Evolutionary conservation across 2,797 vertebrate genomes (phyloP).

Genomic region (Phyllotis vaccarum): DNA sequence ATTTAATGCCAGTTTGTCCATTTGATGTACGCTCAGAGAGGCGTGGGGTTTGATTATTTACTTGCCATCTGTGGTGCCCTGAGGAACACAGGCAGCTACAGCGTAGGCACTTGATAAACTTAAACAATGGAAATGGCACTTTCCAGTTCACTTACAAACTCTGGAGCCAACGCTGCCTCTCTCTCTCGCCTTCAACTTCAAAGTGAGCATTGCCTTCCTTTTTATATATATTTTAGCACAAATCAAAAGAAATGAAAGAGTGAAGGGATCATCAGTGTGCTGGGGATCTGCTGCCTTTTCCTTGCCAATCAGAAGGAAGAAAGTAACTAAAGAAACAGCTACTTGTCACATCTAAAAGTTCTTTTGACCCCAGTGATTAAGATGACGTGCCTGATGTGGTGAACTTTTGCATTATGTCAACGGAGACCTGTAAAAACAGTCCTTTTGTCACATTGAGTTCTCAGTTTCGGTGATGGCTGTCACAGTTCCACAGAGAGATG

Average conservation of each 20-base stretch:
- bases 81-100: not conserved
- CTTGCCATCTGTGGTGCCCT: not conserved
- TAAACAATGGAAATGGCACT: not conserved
- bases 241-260: constrained; percentile 62
- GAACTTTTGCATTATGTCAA: constrained; percentile 76
- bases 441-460: constrained; percentile 67
- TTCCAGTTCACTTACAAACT: not conserved
- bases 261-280: not conserved
- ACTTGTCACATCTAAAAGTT: constrained; percentile 72
- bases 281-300: constrained; percentile 49
- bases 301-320: constrained; percentile 71
- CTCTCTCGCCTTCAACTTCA: constrained; percentile 2
- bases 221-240: constrained; percentile 45
- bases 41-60: not conserved
- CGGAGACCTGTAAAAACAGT: constrained; percentile 64
- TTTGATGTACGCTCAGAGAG: not conserved
- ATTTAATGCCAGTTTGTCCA: not conserved
- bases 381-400: constrained; percentile 72
- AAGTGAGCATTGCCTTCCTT: constrained; percentile 19
- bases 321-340: constrained; percentile 62
- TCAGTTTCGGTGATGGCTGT: constrained; percentile 71
- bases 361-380: constrained; percentile 75
- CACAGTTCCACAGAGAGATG: constrained; percentile 65
- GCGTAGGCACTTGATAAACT: not conserved
- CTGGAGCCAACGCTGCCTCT: not conserved